Percentiles rank a stretch among this genome's conserved stretches.
These are phyloP conservation scores for Eulemur rubriventer DNA, from an alignment of 2,797 vertebrate species.

Conservation along the genomic window DNA sequence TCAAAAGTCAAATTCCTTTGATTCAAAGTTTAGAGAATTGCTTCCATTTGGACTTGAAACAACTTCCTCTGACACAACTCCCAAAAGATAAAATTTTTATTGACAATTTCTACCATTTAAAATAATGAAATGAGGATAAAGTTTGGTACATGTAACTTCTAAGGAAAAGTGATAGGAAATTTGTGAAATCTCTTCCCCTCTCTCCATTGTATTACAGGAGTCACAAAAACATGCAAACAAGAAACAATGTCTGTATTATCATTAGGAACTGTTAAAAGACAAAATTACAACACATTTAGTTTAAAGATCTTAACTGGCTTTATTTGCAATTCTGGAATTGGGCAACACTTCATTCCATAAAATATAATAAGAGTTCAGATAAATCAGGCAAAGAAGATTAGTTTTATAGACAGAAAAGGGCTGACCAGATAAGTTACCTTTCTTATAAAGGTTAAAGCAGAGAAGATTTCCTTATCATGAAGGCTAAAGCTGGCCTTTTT, in stretches of 20 bases:
- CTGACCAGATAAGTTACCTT: background rate
- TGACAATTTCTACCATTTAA: background rate
- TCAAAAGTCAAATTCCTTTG: background rate
- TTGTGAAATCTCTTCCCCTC: too few relatives aligned
- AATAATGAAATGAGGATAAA: too few relatives aligned
- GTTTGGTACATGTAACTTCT: background rate
- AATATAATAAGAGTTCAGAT: background rate
- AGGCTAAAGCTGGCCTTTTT: background rate
- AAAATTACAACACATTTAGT: background rate
- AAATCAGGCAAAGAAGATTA: background rate
- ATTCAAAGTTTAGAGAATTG: background rate
- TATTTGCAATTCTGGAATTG: background rate
- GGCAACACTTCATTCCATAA: background rate
- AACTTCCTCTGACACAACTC: background rate
- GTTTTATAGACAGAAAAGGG: background rate
- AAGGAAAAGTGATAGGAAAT: background rate
- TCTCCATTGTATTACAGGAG: background rate
- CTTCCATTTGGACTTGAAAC: background rate
- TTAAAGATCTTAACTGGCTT: background rate
- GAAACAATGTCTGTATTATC: background rate
- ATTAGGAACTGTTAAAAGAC: background rate
- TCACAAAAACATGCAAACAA: background rate
- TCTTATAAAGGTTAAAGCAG: background rate
- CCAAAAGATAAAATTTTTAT: too few relatives aligned
- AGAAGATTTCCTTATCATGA: background rate